Percentiles rank a stretch among this genome's conserved stretches.
Evolutionary conservation across 2,888 invertebrate genomes (phyloP).

Genomic region (Liopterus haemorrhoidalis): DNA sequence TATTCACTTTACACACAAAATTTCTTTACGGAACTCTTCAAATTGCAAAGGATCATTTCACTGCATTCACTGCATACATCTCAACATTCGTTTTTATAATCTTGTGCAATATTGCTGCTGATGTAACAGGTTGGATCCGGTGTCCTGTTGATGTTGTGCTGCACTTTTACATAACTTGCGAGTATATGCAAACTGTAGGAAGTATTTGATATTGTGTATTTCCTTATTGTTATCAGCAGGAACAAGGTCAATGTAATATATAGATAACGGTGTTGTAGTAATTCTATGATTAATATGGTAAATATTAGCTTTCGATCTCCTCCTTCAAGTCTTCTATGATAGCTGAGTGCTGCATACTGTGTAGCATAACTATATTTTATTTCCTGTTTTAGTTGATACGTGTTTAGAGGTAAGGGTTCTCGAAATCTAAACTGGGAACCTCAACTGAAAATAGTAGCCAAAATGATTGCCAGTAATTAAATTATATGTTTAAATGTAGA

Average conservation of each 20-base stretch:
- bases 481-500: too few relatives aligned
- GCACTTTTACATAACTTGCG: conserved; percentile 30
- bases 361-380: conserved; percentile 5
- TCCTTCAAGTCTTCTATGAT: conserved; percentile 9
- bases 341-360: conserved; percentile 11
- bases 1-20: too few relatives aligned
- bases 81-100: too few relatives aligned
- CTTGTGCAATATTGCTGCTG: too few relatives aligned
- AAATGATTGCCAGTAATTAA: too few relatives aligned
- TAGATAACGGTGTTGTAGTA: conserved; percentile 7
- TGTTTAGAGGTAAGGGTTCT: too few relatives aligned
- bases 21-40: too few relatives aligned
- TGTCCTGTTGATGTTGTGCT: conserved; percentile 26
- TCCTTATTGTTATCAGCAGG: conserved; percentile 8
- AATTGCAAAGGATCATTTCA: conserved; percentile 18
- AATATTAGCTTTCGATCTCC: conserved; percentile 15
- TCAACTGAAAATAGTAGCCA: too few relatives aligned
- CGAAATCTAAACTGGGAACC: too few relatives aligned
- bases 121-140: too few relatives aligned
- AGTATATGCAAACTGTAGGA: conserved; percentile 2
- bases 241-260: conserved; percentile 5
- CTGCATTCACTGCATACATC: conserved; percentile 30
- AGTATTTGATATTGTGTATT: conserved; percentile 6
- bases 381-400: conserved; percentile 10
- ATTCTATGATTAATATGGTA: conserved; percentile 14